Evolutionary conservation across 2,797 vertebrate species (phyloP).

Genomic region (Garrulus glandarius): DNA sequence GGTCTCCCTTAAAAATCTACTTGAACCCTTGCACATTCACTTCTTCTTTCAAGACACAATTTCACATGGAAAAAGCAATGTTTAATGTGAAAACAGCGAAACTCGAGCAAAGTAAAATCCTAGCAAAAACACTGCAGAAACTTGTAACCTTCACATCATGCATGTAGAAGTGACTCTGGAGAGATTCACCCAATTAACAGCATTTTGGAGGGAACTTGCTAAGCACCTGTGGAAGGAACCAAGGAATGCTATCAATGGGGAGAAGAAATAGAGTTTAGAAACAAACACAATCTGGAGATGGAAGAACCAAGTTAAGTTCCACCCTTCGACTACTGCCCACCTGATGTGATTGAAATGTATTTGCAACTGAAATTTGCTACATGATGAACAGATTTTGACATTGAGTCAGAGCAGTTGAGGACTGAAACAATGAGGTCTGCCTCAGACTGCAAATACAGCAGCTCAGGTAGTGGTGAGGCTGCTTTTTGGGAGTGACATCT

Average conservation of each 20-base stretch:
- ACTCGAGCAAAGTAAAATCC: background rate
- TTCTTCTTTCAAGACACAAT: background rate
- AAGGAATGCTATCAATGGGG: background rate
- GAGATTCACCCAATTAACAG: background rate
- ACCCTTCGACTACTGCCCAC: background rate
- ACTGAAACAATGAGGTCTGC: background rate
- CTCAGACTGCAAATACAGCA: background rate
- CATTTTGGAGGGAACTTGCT: background rate
- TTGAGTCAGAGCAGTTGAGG: background rate
- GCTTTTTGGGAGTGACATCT: background rate
- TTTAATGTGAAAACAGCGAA: background rate
- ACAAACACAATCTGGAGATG: background rate
- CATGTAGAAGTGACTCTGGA: background rate
- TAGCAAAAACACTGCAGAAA: background rate
- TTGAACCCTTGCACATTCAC: background rate
- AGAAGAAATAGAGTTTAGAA: background rate
- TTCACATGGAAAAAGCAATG: background rate
- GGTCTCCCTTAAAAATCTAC: background rate
- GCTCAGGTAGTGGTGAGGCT: background rate
- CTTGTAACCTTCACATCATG: background rate
- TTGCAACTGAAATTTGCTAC: background rate
- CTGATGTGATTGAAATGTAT: background rate
- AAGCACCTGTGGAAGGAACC: background rate
- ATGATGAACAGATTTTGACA: background rate
- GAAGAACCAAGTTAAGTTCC: background rate